Conservation (phyloP, 2,888 invertebrate species). For the Nowickia ferox region DNA sequence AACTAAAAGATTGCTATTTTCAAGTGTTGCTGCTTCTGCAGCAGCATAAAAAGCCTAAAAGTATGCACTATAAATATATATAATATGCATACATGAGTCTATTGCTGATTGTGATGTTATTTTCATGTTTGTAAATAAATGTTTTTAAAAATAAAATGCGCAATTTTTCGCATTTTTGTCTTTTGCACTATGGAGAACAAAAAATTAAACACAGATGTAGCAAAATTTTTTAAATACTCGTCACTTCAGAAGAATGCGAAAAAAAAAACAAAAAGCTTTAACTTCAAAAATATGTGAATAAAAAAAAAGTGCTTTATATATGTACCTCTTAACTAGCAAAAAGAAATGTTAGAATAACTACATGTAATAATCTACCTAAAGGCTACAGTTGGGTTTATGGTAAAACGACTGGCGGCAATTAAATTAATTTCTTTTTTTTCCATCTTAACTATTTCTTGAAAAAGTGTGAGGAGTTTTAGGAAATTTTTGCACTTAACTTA, state of each 20-base stretch:
- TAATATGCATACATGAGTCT: slow-evolving; percentile 11
- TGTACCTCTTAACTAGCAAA: slow-evolving; percentile 39
- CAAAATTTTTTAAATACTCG: slow-evolving; percentile 36
- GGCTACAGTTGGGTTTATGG: slow-evolving; percentile 12
- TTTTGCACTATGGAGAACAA: slow-evolving; percentile 41
- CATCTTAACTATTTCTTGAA: too few species aligned
- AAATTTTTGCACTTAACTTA: too few species aligned
- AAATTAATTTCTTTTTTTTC: neutral
- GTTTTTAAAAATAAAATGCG: slow-evolving; percentile 45
- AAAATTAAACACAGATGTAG: slow-evolving; percentile 36
- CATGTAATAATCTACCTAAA: slow-evolving; percentile 21
- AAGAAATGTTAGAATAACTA: slow-evolving; percentile 24
- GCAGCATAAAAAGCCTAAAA: slow-evolving; percentile 49
- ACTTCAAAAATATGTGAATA: too few species aligned
- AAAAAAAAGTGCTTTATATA: slow-evolving; percentile 43
- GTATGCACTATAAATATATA: slow-evolving; percentile 31
- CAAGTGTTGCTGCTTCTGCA: slow-evolving; percentile 34
- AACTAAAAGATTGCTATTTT: slow-evolving; percentile 51
- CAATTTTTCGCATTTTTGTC: slow-evolving; percentile 60
- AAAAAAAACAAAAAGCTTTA: too few species aligned
- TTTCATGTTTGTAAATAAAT: slow-evolving; percentile 61
- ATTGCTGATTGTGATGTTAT: slow-evolving; percentile 60
- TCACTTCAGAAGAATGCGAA: neutral
- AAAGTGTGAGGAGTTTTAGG: too few species aligned
- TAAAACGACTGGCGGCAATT: neutral